Base-by-base conservation (phyloP, 2,888 invertebrate species). In the Lithophane semibrunnea region DNA sequence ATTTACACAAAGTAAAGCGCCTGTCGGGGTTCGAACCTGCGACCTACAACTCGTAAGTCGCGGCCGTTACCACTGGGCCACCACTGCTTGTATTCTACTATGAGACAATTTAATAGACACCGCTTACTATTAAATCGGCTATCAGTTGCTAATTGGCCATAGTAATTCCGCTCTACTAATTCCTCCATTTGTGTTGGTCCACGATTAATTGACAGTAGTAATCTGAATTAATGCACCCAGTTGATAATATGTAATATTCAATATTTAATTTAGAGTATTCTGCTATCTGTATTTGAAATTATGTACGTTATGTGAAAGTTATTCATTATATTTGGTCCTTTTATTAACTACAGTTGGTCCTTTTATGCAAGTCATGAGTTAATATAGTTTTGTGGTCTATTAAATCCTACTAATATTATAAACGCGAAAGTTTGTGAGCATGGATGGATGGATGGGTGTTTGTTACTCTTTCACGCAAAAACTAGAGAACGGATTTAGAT, bases 81-180 rank as follows among this genome's bases (percentile, higher is more conserved):
- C 29, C n/a, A n/a, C n/a, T n/a, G 29, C 1, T 1, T 3, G 1
- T 37, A 3, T 37, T 37, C 4, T 37, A 37, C 4, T 37, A 37
- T 5, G 7, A 56, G 12, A n/a, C 29, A 66, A 69, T 64, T 70
- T n/a, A 58, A 71, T 82, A 58, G 78, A 56, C 52, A 64, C 24
- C 42, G 3, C 29, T 69, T 64, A 71, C 42, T 58, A 74, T 77
- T 60, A 69, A 66, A 76, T 24, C 52, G 12, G 13, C 7, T 66
- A 61, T 72, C 65, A 52, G 24, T 56, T 42, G 54, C 60, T 79
- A 74, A 86, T 84, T 83, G 63, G 16, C 37, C 37, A 29, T 60
- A 58, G 56, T 66, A 54, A 79, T 79, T 72, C 21, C 37, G 16
- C 42, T 5, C 60, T 64, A 60, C 29, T 75, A 77, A 79, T 69